Base-by-base conservation (phyloP, 1,140 invertebrate species). In the Prorops nasuta region DNA sequence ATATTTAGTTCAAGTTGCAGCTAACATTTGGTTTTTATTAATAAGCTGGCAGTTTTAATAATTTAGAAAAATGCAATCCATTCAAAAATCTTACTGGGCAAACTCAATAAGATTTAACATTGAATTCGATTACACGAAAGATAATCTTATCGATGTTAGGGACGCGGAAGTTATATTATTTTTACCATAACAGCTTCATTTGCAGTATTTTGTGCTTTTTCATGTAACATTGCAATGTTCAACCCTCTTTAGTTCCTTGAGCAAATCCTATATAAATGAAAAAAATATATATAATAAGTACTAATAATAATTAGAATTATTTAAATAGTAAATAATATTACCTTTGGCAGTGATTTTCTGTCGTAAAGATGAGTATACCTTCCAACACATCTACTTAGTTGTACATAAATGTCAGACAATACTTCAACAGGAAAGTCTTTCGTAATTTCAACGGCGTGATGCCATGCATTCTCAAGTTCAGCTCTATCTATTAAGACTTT, bases 321-420 rank as follows among this genome's bases (percentile, higher is more conserved):
- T 34, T 16, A 16, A 54, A 47, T 41, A 22, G 46, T 22, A 36
- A 35, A 44, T 46, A 8, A 45, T 51, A 63, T 38, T 61, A 86
- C 84, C 66, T 81, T 78, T 58, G 84, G 84, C 67, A 87, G 75
- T 62, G 74, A 71, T 58, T 74, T 80, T 61, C 85, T 78, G 63
- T 84, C 79, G 43, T 74, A 72, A 32, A 60, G 77, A 34, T 71
- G 64, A 18, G 70, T 63, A 66, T 83, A 84, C 56, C 71, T 69
- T 16, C 72, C 77, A n/a, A 85, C 71, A 19, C 80, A 79, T 51
- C 77, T 63, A 19, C 79, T 79, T 0, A 87, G 62, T 60, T 86
- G 81, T 37, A 82, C 76, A 66, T 86, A 82, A 37, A 85, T 69
- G 58, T 87, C 84, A 21, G 85, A 71, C 0, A 87, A 60, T 19